These are phyloP conservation scores for Hoplostethus mediterraneus DNA, from an alignment of 2,797 vertebrate species.

Conservation along the genomic window DNA sequence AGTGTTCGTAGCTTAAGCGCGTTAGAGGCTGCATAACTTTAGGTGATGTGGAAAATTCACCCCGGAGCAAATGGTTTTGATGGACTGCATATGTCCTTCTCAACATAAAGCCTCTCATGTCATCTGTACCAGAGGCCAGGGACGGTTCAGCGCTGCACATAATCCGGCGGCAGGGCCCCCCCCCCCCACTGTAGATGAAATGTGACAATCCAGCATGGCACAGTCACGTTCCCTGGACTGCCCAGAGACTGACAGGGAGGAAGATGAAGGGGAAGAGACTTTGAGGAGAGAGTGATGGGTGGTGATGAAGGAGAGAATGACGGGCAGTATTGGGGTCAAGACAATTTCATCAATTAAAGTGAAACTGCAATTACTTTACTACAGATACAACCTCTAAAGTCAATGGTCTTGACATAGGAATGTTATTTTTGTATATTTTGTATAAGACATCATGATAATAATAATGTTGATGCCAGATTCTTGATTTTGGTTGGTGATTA, in stretches of 20 bases:
- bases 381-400: too few relatives aligned
- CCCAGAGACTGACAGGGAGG: not conserved
- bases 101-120: constrained; percentile 46
- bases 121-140: constrained; percentile 39
- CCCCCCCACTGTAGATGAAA: constrained; percentile 30
- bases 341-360: too few relatives aligned
- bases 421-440: too few relatives aligned
- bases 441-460: too few relatives aligned
- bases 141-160: constrained; percentile 34
- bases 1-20: not conserved
- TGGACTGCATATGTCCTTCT: constrained; percentile 4
- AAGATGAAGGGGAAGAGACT: not conserved
- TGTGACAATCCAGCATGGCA: constrained; percentile 45
- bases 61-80: constrained; percentile 14
- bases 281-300: not conserved
- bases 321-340: not conserved
- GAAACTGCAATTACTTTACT: too few relatives aligned
- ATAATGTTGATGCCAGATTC: too few relatives aligned
- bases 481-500: too few relatives aligned
- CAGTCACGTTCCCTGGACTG: constrained; percentile 2
- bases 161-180: constrained; percentile 34
- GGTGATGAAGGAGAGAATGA: not conserved
- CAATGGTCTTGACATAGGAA: too few relatives aligned
- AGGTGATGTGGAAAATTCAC: constrained; percentile 27
- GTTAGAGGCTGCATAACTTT: constrained; percentile 3